Evolutionary conservation across 2,797 vertebrate species (phyloP).

Genomic region (Acropternis orthonyx): DNA sequence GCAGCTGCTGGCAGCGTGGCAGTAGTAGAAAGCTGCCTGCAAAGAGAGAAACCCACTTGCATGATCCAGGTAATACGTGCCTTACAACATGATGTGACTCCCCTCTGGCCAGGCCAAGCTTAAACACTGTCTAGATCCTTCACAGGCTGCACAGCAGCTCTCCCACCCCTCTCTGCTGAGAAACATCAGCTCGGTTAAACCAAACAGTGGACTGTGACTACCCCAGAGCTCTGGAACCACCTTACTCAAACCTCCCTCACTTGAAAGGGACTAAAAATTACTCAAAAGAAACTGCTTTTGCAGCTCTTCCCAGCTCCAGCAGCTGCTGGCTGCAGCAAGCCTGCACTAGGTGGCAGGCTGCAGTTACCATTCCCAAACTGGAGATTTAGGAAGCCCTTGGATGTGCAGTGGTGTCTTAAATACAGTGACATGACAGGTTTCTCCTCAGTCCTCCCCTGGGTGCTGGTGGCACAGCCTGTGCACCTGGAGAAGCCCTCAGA

Average conservation of each 20-base stretch:
- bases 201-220: not conserved
- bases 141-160: not conserved
- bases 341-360: constrained; percentile 58
- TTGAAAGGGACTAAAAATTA: not conserved
- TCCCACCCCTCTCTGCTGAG: not conserved
- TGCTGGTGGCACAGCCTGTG: not conserved
- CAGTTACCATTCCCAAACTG: not conserved
- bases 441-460: constrained; percentile 9
- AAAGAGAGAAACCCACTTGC: not conserved
- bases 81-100: not conserved
- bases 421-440: constrained; percentile 39
- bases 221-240: not conserved
- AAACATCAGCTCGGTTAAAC: not conserved
- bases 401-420: constrained; percentile 25
- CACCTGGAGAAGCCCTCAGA: not conserved
- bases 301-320: not conserved
- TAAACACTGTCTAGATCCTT: not conserved
- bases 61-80: not conserved
- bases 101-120: not conserved
- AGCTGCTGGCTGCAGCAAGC: not conserved
- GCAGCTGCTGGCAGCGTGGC: constrained; percentile 79
- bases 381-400: not conserved
- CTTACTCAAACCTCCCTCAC: not conserved
- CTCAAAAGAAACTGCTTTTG: not conserved
- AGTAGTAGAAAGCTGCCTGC: constrained; percentile 87